Percentiles rank a stretch among this genome's conserved stretches.
These are phyloP conservation scores for Conops quadrifasciatus DNA, from an alignment of 2,888 invertebrate genomes.

Conservation along the genomic window DNA sequence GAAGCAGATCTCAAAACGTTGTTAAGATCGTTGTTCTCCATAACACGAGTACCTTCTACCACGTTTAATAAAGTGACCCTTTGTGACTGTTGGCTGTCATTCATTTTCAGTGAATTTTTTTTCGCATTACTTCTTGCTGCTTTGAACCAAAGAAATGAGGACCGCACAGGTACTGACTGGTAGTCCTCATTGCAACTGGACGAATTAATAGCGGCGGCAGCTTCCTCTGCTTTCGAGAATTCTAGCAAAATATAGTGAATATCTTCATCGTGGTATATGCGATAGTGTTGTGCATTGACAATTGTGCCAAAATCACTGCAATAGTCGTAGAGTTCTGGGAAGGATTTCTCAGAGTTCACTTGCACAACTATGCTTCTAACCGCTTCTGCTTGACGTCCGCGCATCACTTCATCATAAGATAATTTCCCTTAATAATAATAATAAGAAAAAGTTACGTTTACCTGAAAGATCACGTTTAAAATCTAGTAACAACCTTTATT, in stretches of 20 bases:
- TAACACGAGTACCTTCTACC: constrained; percentile 66
- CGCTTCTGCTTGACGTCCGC: constrained; percentile 72
- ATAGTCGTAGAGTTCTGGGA: constrained; percentile 73
- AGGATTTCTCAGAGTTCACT: constrained; percentile 77
- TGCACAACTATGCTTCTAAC: constrained; percentile 77
- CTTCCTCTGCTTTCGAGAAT: constrained; percentile 69
- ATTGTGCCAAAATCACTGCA: constrained; percentile 75
- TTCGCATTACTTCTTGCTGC: constrained; percentile 60
- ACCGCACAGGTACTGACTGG: constrained; percentile 72
- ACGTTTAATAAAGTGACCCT: constrained; percentile 37
- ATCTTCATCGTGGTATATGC: constrained; percentile 63
- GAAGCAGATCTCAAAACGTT: constrained; percentile 64
- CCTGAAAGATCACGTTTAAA: neutral
- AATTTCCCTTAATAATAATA: constrained; percentile 37
- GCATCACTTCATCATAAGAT: constrained; percentile 69
- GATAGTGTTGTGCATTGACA: constrained; percentile 72
- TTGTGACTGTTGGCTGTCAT: too few relatives aligned
- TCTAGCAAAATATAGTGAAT: constrained; percentile 82
- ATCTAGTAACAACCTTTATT: constrained; percentile 30
- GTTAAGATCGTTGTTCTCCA: constrained; percentile 66
- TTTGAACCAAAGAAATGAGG: constrained; percentile 79
- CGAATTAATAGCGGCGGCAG: constrained; percentile 68
- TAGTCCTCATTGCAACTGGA: constrained; percentile 70
- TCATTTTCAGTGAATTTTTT: constrained; percentile 5
- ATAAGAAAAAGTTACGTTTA: neutral